Conservation (phyloP, 2,888 invertebrate species). For the Thymelicus lineola region DNA sequence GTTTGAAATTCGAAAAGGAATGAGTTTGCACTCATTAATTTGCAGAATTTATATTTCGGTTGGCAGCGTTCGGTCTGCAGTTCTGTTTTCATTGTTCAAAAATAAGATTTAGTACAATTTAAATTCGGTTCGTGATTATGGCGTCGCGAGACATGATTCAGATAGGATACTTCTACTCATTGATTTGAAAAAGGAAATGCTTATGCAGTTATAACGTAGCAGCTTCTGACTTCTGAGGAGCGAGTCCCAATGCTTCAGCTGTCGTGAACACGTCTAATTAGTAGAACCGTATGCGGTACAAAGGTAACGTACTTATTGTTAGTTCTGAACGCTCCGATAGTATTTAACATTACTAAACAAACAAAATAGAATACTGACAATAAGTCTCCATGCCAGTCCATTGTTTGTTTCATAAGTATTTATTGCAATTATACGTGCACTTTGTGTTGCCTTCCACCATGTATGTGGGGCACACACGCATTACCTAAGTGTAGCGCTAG, state of each 20-base stretch:
- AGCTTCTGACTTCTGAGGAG: neutral
- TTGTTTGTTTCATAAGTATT: constrained; percentile 31
- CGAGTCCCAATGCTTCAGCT: too few species aligned
- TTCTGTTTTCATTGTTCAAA: constrained; percentile 12
- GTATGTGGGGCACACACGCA: constrained; percentile 33
- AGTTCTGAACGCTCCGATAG: constrained; percentile 1
- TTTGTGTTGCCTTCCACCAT: constrained; percentile 8
- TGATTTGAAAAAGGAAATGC: neutral
- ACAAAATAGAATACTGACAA: constrained; percentile 30
- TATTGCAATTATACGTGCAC: constrained; percentile 29
- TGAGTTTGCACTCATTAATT: constrained; percentile 35
- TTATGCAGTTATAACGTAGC: too few species aligned
- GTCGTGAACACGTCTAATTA: neutral
- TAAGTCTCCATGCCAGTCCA: constrained; percentile 3
- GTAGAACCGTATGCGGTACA: neutral
- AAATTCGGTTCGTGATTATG: constrained; percentile 9
- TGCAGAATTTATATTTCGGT: constrained; percentile 31
- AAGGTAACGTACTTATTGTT: neutral
- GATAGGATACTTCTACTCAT: neutral
- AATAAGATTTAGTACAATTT: constrained; percentile 10
- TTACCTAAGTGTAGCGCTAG: constrained; percentile 29
- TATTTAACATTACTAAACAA: constrained; percentile 14
- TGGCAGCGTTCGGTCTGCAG: constrained; percentile 18
- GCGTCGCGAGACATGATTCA: neutral
- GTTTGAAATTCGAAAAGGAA: constrained; percentile 21